Base-by-base conservation (phyloP, 2,113 vertebrate species). In the Tachuris rubrigastra region DNA sequence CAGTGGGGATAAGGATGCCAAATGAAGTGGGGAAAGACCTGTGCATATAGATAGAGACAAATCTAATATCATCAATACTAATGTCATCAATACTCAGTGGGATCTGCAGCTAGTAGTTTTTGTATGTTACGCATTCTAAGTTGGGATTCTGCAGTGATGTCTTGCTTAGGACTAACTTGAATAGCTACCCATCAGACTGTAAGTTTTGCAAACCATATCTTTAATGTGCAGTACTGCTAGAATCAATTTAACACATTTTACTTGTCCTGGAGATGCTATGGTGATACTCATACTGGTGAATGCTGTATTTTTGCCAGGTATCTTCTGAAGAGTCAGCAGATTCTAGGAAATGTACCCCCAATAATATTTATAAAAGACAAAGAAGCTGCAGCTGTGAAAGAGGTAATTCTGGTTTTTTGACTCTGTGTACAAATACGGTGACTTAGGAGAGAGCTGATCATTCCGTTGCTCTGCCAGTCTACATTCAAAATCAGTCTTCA, bases 301-400 rank as follows among this genome's bases (percentile, higher is more conserved):
- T 44, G 55, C 55, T 89, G 55, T 75, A 23, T 83, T 90, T 95
- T 94, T 97, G 85, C 53, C 82, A 99, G 99, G 85, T 98, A 99
- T 73, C 97, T 98, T 78, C 90, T 99, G 86, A 97, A 72, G 52
- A 98, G 98, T 41, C 98, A 97, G 79, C 98, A 98, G 96, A 97
- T 97, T 65, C 85, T 99, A 68, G 97, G 98, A 74, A 98, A 96
- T 10, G 68, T 98, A 37, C 98, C 98, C 6, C 98, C 98, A 1
- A 49, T 99, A 67, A 84, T 98, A 50, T 98, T 99, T 82, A 27
- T 99, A 78, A 98, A 97, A 94, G 98, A 99, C 95, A 98, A 97
- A 96, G 96, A 93, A 94, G 92, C 95, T 56, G 97, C 98, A 59
- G 96, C 97, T 49, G 46, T 98, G 20, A 97, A 95, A 37, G 97